These are phyloP conservation scores for Plectrocnemia conspersa DNA, from an alignment of 1,140 invertebrate species.

Conservation along the genomic window DNA sequence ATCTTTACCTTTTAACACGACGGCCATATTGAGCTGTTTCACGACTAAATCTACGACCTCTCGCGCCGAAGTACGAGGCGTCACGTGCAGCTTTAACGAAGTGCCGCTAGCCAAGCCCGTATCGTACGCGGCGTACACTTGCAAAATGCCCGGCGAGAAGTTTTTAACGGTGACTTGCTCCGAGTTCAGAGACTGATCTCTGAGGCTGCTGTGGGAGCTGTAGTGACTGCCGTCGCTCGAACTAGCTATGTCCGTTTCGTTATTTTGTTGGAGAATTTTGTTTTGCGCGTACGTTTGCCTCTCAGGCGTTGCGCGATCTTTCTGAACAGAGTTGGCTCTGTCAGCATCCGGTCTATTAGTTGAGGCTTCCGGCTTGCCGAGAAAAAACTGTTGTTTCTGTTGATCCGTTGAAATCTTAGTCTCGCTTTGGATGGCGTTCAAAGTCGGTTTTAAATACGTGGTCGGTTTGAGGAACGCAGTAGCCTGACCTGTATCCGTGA, in stretches of 20 bases:
- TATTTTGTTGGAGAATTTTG: conserved; percentile 27
- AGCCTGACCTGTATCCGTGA: conserved; percentile 43
- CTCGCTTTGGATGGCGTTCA: conserved; percentile 39
- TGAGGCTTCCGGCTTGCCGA: conserved; percentile 15
- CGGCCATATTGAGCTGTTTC: conserved; percentile 90
- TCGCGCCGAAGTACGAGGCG: conserved; percentile 79
- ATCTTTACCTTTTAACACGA: conserved; percentile 76
- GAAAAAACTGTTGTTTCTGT: conserved; percentile 31
- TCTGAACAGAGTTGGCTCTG: conserved; percentile 43
- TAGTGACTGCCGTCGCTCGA: conserved; percentile 32
- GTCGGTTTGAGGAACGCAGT: conserved; percentile 42
- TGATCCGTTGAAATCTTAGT: conserved; percentile 10
- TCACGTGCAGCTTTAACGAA: conserved; percentile 88
- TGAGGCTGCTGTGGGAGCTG: conserved; percentile 29
- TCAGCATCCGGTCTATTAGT: conserved; percentile 34
- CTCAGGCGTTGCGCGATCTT: conserved; percentile 37
- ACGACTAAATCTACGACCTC: conserved; percentile 93
- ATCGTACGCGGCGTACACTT: conserved; percentile 93
- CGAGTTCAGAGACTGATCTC: conserved; percentile 25
- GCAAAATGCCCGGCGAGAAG: conserved; percentile 56
- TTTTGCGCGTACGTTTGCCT: too few species aligned
- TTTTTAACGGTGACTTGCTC: conserved; percentile 32
- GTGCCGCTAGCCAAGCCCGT: conserved; percentile 88
- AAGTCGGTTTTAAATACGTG: conserved; percentile 44
- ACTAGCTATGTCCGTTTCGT: conserved; percentile 23